Base-by-base conservation (phyloP, 2,888 invertebrate species). In the Callyntrura guangdongensis region DNA sequence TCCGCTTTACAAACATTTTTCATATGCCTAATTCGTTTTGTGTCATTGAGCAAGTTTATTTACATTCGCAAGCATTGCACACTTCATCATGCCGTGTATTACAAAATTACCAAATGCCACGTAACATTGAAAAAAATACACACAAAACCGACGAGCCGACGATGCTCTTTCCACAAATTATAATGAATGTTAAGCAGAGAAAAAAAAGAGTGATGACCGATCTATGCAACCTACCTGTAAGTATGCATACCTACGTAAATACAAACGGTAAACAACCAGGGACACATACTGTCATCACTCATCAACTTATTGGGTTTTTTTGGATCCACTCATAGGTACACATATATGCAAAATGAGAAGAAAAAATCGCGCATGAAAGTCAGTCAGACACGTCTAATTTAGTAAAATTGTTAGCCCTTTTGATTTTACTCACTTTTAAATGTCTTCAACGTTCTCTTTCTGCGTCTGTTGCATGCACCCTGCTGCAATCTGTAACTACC, bases 71-170 rank as follows among this genome's bases (percentile, higher is more conserved):
- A 27, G 49, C 49, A 53, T 56, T 12, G 0, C 53, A 49, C 53
- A 36, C 36, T 14, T 74, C 49, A 74, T 27, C 47, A 25, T 49
- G 14, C 77, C 25, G 12, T n/a, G 6, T 74, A 6, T 74, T 74
- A 20, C 72, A 74, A 47, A 74, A 74, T 59, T 36, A 59, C 59
- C n/a, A 14, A n/a, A 17, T 25, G 12, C 25, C 77, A 22, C 11
- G 25, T 77, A 77, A 77, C 77, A 77, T 77, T 77, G 77, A 77
- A 77, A 77, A 77, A 77, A 25, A 8, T 9, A 69, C n/a, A 72
- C 45, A 47, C n/a, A 1, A 11, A 11, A 77, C 8, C 22, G 36
- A 53, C 9, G 36, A 36, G 36, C 36, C 64, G 25, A 27, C 25
- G 12, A 64, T 27, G 0, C 11, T 64, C 4, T n/a, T n/a, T n/a